Conservation (phyloP, 2,888 invertebrate genomes). For the Esperia sulphurella region DNA sequence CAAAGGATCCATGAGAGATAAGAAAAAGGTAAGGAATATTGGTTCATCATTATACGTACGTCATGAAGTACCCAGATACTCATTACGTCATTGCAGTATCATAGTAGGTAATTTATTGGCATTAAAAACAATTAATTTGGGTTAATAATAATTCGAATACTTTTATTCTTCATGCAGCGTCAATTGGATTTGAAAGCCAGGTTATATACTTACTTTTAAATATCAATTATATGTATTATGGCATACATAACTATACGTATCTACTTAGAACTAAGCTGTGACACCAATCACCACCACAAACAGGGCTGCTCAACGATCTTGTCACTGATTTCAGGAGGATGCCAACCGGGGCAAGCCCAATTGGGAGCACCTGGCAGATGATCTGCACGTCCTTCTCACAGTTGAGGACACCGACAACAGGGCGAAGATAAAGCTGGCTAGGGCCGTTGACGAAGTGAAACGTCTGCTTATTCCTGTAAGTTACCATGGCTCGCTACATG, state of each 20-base stretch:
- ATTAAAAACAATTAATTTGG: too few species aligned
- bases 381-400: slow-evolving; percentile 98
- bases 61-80: too few species aligned
- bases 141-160: background rate
- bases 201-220: too few species aligned
- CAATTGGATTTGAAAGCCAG: slow-evolving; percentile 22
- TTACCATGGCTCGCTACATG: too few species aligned
- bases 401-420: slow-evolving; percentile 99
- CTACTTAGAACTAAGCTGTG: too few species aligned
- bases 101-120: too few species aligned
- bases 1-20: slow-evolving; percentile 99
- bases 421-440: slow-evolving; percentile 94
- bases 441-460: slow-evolving; percentile 98
- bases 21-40: slow-evolving; percentile 96
- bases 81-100: too few species aligned
- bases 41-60: background rate
- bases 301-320: too few species aligned
- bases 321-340: slow-evolving; percentile 88
- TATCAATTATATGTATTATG: background rate
- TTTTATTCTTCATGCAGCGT: slow-evolving; percentile 21
- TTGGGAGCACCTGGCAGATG: slow-evolving; percentile 99
- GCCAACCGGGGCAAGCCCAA: slow-evolving; percentile 99
- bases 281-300: background rate
- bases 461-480: slow-evolving; percentile 98
- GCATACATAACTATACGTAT: too few species aligned